These are phyloP conservation scores for Microtus montanus DNA, from an alignment of 2,113 vertebrate genomes.

Conservation along the genomic window DNA sequence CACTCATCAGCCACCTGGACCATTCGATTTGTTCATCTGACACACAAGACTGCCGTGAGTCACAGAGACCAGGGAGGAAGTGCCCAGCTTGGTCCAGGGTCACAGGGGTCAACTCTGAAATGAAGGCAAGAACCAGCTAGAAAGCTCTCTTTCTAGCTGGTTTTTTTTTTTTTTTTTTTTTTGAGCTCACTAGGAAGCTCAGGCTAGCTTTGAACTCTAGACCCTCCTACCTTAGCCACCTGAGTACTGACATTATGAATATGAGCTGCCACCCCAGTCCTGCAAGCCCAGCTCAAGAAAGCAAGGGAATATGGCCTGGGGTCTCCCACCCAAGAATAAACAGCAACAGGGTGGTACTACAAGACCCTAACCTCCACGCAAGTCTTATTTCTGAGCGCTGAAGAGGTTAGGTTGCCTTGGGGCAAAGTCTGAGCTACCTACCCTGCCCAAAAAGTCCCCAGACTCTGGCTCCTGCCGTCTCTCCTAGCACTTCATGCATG, in stretches of 20 bases:
- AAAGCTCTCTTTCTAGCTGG: no score
- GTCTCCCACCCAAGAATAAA: neutral
- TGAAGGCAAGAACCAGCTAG: neutral
- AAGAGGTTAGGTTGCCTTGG: neutral
- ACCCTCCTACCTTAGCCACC: no score
- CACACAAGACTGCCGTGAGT: neutral
- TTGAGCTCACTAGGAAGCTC: neutral
- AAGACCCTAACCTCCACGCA: neutral
- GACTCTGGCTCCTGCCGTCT: slow-evolving; percentile 14
- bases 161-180: no score
- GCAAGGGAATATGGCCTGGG: neutral
- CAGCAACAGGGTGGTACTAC: neutral
- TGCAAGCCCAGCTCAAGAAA: neutral
- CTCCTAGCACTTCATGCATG: neutral
- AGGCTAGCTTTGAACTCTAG: neutral
- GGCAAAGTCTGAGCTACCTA: slow-evolving; percentile 29
- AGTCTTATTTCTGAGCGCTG: neutral
- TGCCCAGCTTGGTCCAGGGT: neutral
- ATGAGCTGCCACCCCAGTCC: neutral
- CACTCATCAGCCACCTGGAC: neutral
- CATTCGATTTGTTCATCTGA: neutral
- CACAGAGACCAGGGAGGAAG: neutral
- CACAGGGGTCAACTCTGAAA: neutral
- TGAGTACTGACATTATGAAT: no score
- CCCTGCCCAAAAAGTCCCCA: neutral